A percentile compares a stretch with the other conserved stretches of the same genome.
Conservation (phyloP, 1,140 invertebrate species). For the Lepidurus couesii region DNA sequence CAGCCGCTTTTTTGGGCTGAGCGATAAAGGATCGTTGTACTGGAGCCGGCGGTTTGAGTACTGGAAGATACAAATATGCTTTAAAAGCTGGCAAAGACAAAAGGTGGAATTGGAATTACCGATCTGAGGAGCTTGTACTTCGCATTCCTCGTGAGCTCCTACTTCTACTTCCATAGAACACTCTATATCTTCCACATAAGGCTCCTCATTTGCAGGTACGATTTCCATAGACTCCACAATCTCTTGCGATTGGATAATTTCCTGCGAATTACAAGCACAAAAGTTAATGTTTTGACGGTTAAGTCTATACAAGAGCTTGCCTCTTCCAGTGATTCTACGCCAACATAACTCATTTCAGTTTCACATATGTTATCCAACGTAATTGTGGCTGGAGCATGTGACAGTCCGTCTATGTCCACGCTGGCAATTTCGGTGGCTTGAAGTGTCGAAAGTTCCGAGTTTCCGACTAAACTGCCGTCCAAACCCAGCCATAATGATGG, state of each 20-base stretch:
- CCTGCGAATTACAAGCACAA: not conserved
- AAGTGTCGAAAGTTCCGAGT: constrained; percentile 23
- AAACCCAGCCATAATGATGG: constrained; percentile 29
- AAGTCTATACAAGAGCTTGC: not conserved
- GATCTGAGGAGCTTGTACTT: constrained; percentile 1
- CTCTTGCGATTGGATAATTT: not conserved
- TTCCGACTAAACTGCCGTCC: constrained; percentile 25
- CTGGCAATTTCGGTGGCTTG: not conserved
- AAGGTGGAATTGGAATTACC: not conserved
- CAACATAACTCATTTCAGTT: constrained; percentile 23
- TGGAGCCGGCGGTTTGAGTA: not conserved
- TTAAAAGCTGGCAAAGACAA: not conserved
- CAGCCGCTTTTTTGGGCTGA: not conserved
- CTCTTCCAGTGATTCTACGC: constrained; percentile 25
- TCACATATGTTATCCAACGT: not conserved
- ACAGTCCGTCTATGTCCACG: not conserved
- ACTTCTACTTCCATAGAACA: not conserved
- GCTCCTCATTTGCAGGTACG: not conserved
- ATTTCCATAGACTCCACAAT: not conserved
- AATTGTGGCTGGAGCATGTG: not conserved
- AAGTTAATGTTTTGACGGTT: not conserved
- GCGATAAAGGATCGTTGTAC: not conserved
- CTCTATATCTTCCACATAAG: not conserved
- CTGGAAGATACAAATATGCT: not conserved
- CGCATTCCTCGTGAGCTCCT: not conserved